Evolutionary conservation across 2,797 vertebrate genomes (phyloP), one percentile per base, ranked within the genome.

Genomic region (Sparus aurata): DNA sequence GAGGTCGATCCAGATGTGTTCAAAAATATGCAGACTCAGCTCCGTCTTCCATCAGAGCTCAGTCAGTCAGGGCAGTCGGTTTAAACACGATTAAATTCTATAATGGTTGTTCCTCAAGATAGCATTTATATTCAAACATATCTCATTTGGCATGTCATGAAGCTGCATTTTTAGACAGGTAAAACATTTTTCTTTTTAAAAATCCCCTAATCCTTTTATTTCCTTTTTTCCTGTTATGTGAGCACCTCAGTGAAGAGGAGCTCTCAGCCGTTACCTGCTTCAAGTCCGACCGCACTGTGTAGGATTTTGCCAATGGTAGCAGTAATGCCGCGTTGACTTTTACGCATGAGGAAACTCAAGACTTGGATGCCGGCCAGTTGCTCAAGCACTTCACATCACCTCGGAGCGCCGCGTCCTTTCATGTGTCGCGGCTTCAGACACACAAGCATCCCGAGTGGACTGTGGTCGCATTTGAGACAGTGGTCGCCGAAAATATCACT

Each of bases 261-360:
- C 52, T 65, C 27, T 76, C 74, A 59, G 71, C 30, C 68, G 22
- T 82, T 60, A 76, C 64, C 72, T 85, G 65, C 60, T 71, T 54
- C 55, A 4, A 4, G 17, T 75, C 54, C 74, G 80, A 18, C 65
- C 69, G 82, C 66, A 53, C 62, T 3, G n/a, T 70, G 55, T 65
- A 75, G 13, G 15, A 65, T 84, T 91, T 84, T 83, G 84, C 79
- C 74, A 73, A 16, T 73, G 70, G 76, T 73, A 62, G 85, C 87
- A 69, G 38, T 88, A 68, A 87, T 88, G 87, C 85, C 87, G 84
- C 85, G 85, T 91, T 85, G 79, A 90, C 86, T 89, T 89, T 91
- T 86, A 85, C 49, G 82, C 89, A 81, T 92, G 88, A 89, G 69
- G 69, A 82, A 84, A 75, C 66, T 45, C 62, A 59, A 65, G 74